Evolutionary conservation across 1,140 invertebrate genomes (phyloP).

Genomic region (Microplitis demolitor): DNA sequence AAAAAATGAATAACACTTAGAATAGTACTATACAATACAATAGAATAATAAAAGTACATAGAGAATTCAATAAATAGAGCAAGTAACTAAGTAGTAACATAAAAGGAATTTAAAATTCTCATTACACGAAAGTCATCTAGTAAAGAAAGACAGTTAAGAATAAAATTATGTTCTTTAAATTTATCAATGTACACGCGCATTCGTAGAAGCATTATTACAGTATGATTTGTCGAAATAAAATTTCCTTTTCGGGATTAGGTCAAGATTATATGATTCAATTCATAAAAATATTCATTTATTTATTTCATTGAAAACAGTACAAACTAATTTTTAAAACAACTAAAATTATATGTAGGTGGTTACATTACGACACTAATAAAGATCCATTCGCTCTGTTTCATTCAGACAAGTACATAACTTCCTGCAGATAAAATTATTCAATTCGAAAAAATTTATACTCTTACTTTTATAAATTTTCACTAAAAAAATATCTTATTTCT

Average conservation of each 20-base stretch:
- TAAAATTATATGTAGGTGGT: background rate
- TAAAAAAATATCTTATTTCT: background rate
- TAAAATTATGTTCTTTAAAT: background rate
- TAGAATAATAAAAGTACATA: background rate
- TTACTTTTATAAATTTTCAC: background rate
- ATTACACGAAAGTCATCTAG: background rate
- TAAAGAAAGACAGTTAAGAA: background rate
- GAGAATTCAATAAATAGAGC: background rate
- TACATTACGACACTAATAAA: background rate
- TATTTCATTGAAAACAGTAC: background rate
- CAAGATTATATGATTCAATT: background rate
- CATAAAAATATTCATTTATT: background rate
- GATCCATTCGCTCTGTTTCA: background rate
- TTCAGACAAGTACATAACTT: slow-evolving; percentile 24
- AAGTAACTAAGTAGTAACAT: background rate
- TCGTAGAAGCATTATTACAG: background rate
- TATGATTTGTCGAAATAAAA: background rate
- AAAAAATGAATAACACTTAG: too few relatives aligned
- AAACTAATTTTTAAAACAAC: background rate
- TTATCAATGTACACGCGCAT: background rate
- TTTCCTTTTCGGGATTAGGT: background rate
- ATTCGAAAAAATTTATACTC: too few relatives aligned
- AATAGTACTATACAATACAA: too few relatives aligned
- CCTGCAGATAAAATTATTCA: slow-evolving; percentile 21
- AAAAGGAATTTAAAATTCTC: background rate